Conservation (phyloP, 2,888 invertebrate genomes). For the Agrenia bidenticulata region DNA sequence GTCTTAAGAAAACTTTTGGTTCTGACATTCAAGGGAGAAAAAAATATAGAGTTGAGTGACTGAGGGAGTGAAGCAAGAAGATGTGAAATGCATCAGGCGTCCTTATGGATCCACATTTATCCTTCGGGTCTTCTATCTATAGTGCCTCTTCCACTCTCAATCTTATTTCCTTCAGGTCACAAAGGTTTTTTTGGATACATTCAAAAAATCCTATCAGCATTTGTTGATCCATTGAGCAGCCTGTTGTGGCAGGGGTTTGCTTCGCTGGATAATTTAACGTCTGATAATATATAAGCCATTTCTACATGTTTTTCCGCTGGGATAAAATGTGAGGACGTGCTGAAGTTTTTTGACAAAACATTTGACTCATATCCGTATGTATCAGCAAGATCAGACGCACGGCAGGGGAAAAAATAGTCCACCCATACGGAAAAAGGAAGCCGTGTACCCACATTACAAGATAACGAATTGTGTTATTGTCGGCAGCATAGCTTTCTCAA, state of each 20-base stretch:
- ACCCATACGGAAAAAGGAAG: too few species aligned
- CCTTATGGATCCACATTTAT: background rate
- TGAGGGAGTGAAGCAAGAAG: conserved; percentile 1
- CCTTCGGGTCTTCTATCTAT: background rate
- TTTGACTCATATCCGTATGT: too few species aligned
- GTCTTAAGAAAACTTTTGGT: conserved; percentile 18
- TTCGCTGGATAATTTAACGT: too few species aligned
- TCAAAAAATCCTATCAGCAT: conserved; percentile 16
- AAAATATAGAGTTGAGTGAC: conserved; percentile 19
- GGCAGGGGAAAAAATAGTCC: too few species aligned
- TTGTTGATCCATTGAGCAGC: conserved; percentile 16
- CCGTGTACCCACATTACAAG: too few species aligned
- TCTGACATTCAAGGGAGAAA: conserved; percentile 15
- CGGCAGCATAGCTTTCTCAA: too few species aligned
- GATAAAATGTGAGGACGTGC: too few species aligned
- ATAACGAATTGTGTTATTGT: too few species aligned
- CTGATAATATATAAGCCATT: too few species aligned
- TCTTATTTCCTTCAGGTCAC: background rate
- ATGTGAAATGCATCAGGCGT: conserved; percentile 18
- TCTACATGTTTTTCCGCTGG: too few species aligned
- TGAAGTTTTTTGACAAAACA: too few species aligned
- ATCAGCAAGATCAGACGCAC: too few species aligned
- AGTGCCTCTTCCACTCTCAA: background rate
- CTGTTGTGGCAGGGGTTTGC: conserved; percentile 1
- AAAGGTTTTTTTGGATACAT: conserved; percentile 1